Evolutionary conservation across 1,140 invertebrate species (phyloP), one percentile per base, ranked within the genome.

Genomic region (Limonius californicus): DNA sequence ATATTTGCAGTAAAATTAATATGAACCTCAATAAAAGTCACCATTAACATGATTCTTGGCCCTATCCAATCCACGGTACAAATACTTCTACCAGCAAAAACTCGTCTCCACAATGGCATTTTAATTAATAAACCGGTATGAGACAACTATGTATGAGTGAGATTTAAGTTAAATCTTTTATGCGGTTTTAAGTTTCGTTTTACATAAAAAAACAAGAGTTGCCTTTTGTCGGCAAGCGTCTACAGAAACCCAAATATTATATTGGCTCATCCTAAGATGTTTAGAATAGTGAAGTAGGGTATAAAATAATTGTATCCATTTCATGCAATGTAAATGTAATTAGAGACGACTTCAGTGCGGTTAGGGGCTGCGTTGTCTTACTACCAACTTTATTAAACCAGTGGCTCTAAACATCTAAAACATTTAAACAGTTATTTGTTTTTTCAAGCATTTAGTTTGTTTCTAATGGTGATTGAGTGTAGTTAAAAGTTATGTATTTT

Each of bases 301-400:
- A 70, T 70, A 66, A 66, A 70, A 70, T 70, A 68, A 70, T 70
- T 66, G 68, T 70, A 68, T 59, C 66, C 60, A 64, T 68, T 70
- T 62, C 62, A 63, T 59, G 59, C 66, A 64, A 59, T 70, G 66
- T 66, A 66, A 65, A 62, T 66, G 64, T 68, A 66, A 70, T 70
- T 70, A 61, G 59, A 68, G 68, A 63, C 56, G 66, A 61, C 61
- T 57, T 35, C 56, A 57, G 45, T 66, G 66, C 54, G 64, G 68
- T 68, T 66, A 45, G 58, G 65, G 56, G 47, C 45, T n/a, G 45
- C 43, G 20, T 16, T 23, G 21, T 21, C 43, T n/a, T 59, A 39
- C 27, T 30, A 43, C 45, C 19, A 59, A 54, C 45, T 50, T 67
- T 63, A 63, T 67, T 43, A 59, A 67, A 54, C 62, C 65, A 67